Conservation (phyloP, 1,140 invertebrate genomes). For the Babylonia areolata region DNA sequence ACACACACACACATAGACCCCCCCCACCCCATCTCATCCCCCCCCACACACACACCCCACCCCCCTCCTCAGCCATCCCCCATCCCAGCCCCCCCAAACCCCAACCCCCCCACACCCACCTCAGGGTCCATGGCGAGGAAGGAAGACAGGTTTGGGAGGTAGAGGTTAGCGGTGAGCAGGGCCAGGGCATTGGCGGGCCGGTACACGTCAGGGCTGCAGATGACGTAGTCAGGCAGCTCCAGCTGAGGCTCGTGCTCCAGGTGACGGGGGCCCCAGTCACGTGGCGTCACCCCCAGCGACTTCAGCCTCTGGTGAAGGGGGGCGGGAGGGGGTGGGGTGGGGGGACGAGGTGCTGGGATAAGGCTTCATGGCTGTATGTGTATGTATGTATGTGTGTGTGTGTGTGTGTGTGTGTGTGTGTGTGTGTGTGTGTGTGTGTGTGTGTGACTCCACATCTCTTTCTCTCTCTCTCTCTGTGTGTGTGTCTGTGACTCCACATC, state of each 20-base stretch:
- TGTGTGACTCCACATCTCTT: no score
- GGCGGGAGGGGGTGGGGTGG: background rate
- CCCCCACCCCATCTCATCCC: no score
- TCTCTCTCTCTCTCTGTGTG: no score
- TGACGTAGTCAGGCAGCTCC: conserved; percentile 70
- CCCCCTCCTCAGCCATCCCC: no score
- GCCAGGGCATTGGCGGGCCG: conserved; percentile 66
- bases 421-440: no score
- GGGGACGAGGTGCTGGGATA: no score
- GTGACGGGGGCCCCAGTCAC: conserved; percentile 59
- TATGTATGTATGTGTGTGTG: conserved; percentile 17
- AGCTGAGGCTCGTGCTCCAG: conserved; percentile 58
- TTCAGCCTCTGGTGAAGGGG: conserved; percentile 53
- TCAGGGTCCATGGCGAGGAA: conserved; percentile 52
- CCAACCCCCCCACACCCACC: conserved; percentile 44
- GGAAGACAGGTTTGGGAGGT: conserved; percentile 64
- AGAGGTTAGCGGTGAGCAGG: conserved; percentile 69
- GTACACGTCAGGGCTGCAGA: conserved; percentile 65
- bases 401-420: background rate
- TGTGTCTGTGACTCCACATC: no score
- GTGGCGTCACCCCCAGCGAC: conserved; percentile 53
- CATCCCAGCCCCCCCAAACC: no score
- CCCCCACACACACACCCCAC: no score
- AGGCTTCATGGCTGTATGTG: background rate
- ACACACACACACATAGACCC: background rate